Conservation (phyloP, 2,888 invertebrate genomes). For the Choristoneura rosaceana region DNA sequence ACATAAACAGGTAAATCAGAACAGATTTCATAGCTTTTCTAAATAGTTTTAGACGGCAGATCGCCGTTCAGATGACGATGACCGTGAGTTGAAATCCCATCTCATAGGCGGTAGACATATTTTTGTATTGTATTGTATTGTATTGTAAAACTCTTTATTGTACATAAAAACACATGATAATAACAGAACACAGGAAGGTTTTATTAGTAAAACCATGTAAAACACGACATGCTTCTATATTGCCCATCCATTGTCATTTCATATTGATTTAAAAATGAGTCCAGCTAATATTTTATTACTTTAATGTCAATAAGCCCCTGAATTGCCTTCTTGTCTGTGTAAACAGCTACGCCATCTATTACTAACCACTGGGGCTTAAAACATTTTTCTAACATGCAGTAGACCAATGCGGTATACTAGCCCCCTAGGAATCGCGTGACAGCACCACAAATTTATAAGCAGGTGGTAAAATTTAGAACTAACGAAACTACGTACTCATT, state of each 20-base stretch:
- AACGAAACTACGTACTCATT: background rate
- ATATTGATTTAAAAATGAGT: background rate
- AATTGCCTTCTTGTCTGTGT: background rate
- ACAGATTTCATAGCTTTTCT: too few species aligned
- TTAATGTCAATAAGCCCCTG: background rate
- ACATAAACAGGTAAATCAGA: too few species aligned
- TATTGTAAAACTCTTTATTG: too few species aligned
- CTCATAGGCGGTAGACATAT: too few species aligned
- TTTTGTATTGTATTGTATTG: too few species aligned
- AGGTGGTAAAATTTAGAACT: constrained; percentile 1
- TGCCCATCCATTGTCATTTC: background rate
- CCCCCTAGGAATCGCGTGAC: constrained; percentile 38
- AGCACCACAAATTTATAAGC: background rate
- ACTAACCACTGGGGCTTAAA: background rate
- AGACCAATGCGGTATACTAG: constrained; percentile 13
- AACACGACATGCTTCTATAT: too few species aligned
- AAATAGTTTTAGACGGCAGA: too few species aligned
- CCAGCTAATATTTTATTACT: background rate
- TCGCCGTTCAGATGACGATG: too few species aligned
- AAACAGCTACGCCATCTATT: background rate
- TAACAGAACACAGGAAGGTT: too few species aligned
- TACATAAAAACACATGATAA: too few species aligned
- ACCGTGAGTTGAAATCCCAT: too few species aligned
- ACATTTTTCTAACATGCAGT: background rate
- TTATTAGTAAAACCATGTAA: too few species aligned